These are phyloP conservation scores for Hyles vespertilio DNA, from an alignment of 1,140 invertebrate genomes.

Conservation along the genomic window DNA sequence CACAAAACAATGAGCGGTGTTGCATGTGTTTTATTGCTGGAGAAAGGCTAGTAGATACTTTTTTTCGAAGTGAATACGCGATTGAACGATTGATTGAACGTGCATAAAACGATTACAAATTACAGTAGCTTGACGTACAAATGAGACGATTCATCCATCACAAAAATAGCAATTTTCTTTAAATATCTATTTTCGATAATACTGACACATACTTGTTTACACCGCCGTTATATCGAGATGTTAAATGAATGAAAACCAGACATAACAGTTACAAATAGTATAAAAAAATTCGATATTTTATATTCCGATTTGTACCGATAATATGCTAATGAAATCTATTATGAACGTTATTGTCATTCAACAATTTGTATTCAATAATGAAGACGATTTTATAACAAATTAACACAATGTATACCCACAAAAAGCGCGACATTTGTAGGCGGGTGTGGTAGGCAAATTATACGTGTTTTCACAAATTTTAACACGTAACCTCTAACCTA, in stretches of 20 bases:
- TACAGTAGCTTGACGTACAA: neutral
- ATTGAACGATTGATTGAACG: too few relatives aligned
- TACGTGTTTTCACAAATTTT: constrained; percentile 19
- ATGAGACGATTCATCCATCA: neutral
- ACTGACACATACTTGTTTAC: too few relatives aligned
- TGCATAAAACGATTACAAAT: neutral
- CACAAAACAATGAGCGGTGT: too few relatives aligned
- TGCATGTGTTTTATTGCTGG: too few relatives aligned
- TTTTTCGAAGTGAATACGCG: too few relatives aligned
- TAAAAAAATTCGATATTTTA: too few relatives aligned
- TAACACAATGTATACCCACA: constrained; percentile 1
- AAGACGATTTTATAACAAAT: neutral
- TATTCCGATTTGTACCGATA: too few relatives aligned
- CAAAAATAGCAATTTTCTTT: neutral
- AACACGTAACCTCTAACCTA: constrained; percentile 23
- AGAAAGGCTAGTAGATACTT: too few relatives aligned
- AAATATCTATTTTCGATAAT: too few relatives aligned
- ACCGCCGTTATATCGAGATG: too few relatives aligned
- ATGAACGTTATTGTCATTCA: neutral
- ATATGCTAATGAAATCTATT: neutral
- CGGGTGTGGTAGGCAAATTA: neutral
- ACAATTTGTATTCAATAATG: neutral
- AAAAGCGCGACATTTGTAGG: constrained; percentile 1
- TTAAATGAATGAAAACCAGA: too few relatives aligned
- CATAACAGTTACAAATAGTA: too few relatives aligned